Percentiles rank a stretch among this genome's conserved stretches.
phyloP scores from a whole-genome alignment of 1,140 invertebrate species.

The Polypedilum vanderplanki region DNA sequence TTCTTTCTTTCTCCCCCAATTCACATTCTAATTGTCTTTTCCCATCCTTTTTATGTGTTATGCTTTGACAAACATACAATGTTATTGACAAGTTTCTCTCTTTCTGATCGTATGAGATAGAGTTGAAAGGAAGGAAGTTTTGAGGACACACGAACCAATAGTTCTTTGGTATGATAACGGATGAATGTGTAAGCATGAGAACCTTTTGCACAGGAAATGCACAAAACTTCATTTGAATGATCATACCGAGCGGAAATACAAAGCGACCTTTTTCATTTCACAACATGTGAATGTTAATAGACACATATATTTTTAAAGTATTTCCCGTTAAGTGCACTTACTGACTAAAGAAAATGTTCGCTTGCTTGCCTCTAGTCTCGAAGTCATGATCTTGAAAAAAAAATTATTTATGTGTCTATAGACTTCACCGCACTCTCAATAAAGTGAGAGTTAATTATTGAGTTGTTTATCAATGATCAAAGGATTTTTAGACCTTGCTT shows the following conservation, averaged over 20 bases:
- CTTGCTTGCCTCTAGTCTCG: not conserved
- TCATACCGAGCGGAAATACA: not conserved
- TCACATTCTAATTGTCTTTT: not conserved
- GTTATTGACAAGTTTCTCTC: not conserved
- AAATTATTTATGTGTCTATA: not conserved
- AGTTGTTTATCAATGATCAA: not conserved
- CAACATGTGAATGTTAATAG: slow-evolving; percentile 18
- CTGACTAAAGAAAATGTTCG: not conserved
- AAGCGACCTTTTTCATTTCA: not conserved
- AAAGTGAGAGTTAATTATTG: not conserved
- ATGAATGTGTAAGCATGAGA: not conserved
- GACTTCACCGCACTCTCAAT: not conserved
- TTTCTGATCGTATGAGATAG: not conserved
- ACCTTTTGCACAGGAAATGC: slow-evolving; percentile 10
- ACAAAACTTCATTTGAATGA: not conserved
- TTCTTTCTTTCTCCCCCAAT: not conserved
- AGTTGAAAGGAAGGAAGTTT: not conserved
- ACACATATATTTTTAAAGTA: not conserved
- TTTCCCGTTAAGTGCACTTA: not conserved
- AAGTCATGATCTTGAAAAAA: not conserved
- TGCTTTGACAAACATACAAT: not conserved
- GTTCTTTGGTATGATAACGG: not conserved
- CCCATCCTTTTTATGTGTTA: not conserved
- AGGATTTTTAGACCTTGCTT: not conserved
- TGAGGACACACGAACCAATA: slow-evolving; percentile 8